These are phyloP conservation scores for Lacerta agilis DNA, from an alignment of 2,797 vertebrate species.

Conservation along the genomic window DNA sequence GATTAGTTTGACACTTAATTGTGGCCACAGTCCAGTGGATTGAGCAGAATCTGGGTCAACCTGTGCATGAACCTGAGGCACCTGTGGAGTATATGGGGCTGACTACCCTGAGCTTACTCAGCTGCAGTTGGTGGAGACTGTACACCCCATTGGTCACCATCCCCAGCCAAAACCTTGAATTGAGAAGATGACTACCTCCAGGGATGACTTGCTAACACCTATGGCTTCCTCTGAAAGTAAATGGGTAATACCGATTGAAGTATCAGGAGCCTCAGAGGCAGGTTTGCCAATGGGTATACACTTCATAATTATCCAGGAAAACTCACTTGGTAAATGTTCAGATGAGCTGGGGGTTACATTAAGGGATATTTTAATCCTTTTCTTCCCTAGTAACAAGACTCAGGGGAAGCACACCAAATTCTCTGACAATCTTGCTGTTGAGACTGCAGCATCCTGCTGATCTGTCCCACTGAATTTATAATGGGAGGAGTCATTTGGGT, in stretches of 20 bases:
- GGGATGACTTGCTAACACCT: neutral
- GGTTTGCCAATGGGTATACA: neutral
- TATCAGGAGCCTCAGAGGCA: neutral
- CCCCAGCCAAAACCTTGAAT: rapidly evolving
- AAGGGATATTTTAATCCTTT: neutral
- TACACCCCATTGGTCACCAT: neutral
- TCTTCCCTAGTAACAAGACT: neutral
- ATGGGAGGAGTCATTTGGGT: neutral
- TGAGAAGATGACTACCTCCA: neutral
- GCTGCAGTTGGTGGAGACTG: rapidly evolving
- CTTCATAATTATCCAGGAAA: neutral
- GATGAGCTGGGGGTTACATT: neutral
- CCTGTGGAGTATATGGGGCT: neutral
- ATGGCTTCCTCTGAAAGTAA: neutral
- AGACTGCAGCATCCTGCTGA: neutral
- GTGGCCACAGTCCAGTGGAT: constrained; percentile 27
- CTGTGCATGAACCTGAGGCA: neutral
- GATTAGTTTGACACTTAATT: constrained; percentile 52
- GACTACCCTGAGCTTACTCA: neutral
- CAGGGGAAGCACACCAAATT: neutral
- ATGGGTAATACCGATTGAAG: neutral
- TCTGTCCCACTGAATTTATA: neutral
- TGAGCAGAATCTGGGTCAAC: constrained; percentile 7
- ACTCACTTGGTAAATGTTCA: neutral
- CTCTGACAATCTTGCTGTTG: no score